Percentiles rank a stretch among this genome's conserved stretches.
Conservation (phyloP, 2,113 vertebrate genomes). For the Rhinogobius similis region DNA sequence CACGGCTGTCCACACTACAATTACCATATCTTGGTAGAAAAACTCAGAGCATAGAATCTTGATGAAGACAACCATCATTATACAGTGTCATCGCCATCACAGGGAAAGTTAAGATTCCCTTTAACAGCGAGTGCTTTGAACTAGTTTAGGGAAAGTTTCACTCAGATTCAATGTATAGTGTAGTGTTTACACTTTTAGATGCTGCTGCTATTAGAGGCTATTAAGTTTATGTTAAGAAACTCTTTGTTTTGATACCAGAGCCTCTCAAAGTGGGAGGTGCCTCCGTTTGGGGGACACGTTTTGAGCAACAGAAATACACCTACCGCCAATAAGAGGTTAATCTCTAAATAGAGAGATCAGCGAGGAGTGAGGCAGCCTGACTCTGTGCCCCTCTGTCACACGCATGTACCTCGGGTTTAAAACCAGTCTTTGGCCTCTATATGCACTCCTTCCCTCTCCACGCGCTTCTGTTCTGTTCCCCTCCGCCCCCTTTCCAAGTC, state of each 20-base stretch:
- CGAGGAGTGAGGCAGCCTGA: too few relatives aligned
- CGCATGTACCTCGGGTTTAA: too few relatives aligned
- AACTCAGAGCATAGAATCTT: constrained; percentile 31
- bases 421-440: too few relatives aligned
- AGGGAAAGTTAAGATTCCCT: constrained; percentile 23
- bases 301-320: too few relatives aligned
- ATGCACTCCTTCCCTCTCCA: too few relatives aligned
- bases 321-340: too few relatives aligned
- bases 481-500: too few relatives aligned
- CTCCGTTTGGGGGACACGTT: too few relatives aligned
- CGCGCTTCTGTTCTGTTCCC: too few relatives aligned
- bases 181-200: background rate
- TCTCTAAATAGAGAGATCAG: too few relatives aligned
- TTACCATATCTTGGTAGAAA: constrained; percentile 32
- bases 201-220: background rate
- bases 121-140: constrained; percentile 19
- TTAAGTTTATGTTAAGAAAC: background rate
- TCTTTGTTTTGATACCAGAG: background rate
- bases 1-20: constrained; percentile 35
- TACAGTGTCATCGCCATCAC: constrained; percentile 22
- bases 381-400: too few relatives aligned
- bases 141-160: constrained; percentile 27
- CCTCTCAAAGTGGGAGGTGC: too few relatives aligned
- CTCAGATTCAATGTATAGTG: background rate
- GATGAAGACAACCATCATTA: constrained; percentile 26